Evolutionary conservation across 2,888 invertebrate genomes (phyloP).

Genomic region (Phoenoteleia sp.): DNA sequence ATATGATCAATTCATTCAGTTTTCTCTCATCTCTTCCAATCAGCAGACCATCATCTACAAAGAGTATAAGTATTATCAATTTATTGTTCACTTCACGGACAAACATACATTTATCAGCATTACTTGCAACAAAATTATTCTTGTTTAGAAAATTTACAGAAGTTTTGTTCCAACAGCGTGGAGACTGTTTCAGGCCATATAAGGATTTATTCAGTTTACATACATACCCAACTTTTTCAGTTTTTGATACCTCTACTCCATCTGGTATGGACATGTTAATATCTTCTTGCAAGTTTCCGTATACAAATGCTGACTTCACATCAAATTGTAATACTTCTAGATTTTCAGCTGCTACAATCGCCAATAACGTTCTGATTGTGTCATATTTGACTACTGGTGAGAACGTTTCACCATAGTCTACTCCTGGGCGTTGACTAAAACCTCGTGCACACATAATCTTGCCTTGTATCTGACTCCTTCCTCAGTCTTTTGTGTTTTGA

Average conservation of each 20-base stretch:
- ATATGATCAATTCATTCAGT: slow-evolving; percentile 25
- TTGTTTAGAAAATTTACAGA: slow-evolving; percentile 72
- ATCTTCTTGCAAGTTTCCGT: too few relatives aligned
- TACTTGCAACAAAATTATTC: slow-evolving; percentile 68
- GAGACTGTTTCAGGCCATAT: slow-evolving; percentile 80
- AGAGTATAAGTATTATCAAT: slow-evolving; percentile 65
- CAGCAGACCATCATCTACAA: slow-evolving; percentile 73
- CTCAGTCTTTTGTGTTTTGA: slow-evolving; percentile 48
- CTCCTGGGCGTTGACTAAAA: slow-evolving; percentile 30
- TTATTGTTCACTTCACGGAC: too few relatives aligned
- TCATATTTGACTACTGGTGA: too few relatives aligned
- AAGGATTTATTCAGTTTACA: slow-evolving; percentile 76
- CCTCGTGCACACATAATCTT: slow-evolving; percentile 51
- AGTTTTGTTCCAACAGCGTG: slow-evolving; percentile 77
- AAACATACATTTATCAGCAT: slow-evolving; percentile 76
- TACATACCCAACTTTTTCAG: slow-evolving; percentile 64
- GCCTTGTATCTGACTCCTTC: slow-evolving; percentile 42
- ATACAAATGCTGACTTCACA: too few relatives aligned
- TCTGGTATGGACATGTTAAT: too few relatives aligned
- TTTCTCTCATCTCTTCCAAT: slow-evolving; percentile 42
- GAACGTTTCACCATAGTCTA: too few relatives aligned
- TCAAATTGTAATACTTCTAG: not conserved
- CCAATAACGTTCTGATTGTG: too few relatives aligned
- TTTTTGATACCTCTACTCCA: slow-evolving; percentile 35
- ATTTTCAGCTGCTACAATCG: too few relatives aligned